These are phyloP conservation scores for Dolichallabes microphthalmus DNA, from an alignment of 2,113 vertebrate genomes.

Conservation along the genomic window DNA sequence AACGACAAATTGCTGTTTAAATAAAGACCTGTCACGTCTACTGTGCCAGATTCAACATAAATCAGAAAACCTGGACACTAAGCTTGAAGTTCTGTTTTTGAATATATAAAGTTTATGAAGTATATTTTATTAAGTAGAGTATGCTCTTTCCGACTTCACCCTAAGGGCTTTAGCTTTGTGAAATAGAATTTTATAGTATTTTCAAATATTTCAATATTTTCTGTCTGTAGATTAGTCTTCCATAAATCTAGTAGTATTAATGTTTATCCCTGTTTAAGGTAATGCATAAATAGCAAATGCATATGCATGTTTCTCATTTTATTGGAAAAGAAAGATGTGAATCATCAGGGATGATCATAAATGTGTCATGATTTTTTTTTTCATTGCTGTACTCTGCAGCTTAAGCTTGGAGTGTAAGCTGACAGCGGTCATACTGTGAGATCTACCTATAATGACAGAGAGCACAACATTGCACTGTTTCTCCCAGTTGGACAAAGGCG, in stretches of 20 bases:
- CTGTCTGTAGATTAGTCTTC: no score
- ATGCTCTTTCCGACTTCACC: not conserved
- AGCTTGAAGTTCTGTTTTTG: not conserved
- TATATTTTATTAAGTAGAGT: not conserved
- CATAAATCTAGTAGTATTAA: not conserved
- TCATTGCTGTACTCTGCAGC: not conserved
- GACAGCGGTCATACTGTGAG: constrained; percentile 15
- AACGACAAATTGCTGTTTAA: not conserved
- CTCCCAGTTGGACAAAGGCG: constrained; percentile 23
- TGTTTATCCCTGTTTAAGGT: not conserved
- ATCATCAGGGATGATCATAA: not conserved
- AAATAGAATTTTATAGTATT: not conserved
- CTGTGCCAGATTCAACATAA: not conserved
- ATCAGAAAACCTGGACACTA: not conserved
- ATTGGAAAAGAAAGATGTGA: not conserved
- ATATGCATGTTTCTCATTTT: not conserved
- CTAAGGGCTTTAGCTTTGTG: not conserved
- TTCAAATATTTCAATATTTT: not conserved
- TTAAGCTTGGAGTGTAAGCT: constrained; percentile 4
- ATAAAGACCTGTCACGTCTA: not conserved
- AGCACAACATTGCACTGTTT: constrained; percentile 15
- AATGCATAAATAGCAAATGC: not conserved
- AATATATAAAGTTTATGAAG: not conserved
- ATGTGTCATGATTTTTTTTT: not conserved
- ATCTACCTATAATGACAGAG: constrained; percentile 24